These are phyloP conservation scores for Telmatherina bonti DNA, from an alignment of 2,797 vertebrate species.

Conservation along the genomic window DNA sequence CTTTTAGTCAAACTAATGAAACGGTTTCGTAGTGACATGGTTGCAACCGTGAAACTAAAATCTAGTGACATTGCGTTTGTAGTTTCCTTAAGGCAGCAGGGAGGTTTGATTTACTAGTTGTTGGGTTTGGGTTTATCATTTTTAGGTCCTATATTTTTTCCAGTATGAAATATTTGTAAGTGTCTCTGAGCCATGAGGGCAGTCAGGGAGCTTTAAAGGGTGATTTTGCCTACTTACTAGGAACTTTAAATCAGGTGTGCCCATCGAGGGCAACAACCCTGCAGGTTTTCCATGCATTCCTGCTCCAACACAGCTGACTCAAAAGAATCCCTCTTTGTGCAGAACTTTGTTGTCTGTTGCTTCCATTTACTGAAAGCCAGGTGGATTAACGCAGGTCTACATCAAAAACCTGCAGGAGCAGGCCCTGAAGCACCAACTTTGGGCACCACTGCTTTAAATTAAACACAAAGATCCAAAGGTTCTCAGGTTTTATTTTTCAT, in stretches of 20 bases:
- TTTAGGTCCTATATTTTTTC: background rate
- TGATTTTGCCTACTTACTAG: background rate
- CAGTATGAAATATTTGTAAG: background rate
- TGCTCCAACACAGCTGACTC: no score
- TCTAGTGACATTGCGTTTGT: background rate
- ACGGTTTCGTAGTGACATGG: background rate
- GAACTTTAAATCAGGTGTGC: background rate
- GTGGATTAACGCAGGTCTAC: no score
- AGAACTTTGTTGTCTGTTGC: no score
- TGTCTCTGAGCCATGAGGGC: no score
- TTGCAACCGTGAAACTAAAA: background rate
- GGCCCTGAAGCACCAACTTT: no score
- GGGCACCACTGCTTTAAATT: no score
- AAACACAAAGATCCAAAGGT: background rate
- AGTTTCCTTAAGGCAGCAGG: background rate
- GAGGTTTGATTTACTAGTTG: background rate
- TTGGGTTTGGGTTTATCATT: background rate
- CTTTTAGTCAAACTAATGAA: constrained; percentile 8
- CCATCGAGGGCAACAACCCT: no score
- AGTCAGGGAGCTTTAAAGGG: background rate
- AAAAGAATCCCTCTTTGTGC: no score
- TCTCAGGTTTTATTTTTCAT: background rate
- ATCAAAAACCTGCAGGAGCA: no score
- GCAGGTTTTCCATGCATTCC: no score
- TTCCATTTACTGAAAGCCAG: no score